phyloP scores from a whole-genome alignment of 2,888 invertebrate genomes.

The Habroteleia sp. region DNA sequence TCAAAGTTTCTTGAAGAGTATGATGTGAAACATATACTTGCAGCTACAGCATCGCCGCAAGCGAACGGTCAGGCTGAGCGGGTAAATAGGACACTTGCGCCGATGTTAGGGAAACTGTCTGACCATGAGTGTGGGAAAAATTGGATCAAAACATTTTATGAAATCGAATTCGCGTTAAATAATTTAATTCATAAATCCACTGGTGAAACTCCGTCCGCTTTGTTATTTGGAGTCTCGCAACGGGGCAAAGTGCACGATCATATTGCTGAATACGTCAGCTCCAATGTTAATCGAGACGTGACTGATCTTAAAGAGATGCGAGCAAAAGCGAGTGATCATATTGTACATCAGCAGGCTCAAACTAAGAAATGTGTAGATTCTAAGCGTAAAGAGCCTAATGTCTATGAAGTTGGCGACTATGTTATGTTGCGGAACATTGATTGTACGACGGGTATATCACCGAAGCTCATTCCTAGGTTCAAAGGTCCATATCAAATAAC shows the following conservation, averaged over 20 bases:
- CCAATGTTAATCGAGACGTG: background rate
- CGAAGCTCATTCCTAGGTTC: slow-evolving; percentile 64
- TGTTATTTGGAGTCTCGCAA: background rate
- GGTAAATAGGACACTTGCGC: slow-evolving; percentile 6
- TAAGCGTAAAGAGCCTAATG: slow-evolving; percentile 21
- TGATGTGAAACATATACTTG: slow-evolving; percentile 9
- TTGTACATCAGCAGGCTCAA: slow-evolving; percentile 9
- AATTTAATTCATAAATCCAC: slow-evolving; percentile 3
- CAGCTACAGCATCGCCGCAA: slow-evolving; percentile 23
- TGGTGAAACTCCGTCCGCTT: background rate
- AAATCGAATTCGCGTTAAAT: slow-evolving; percentile 18
- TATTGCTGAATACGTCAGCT: background rate
- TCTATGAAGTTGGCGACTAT: slow-evolving; percentile 51
- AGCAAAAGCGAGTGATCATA: slow-evolving; percentile 5
- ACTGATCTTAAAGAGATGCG: background rate
- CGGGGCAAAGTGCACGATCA: background rate
- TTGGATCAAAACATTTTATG: background rate
- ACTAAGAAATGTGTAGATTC: slow-evolving; percentile 14
- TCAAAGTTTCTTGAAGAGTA: slow-evolving; percentile 4
- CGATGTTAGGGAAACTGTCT: slow-evolving; percentile 17
- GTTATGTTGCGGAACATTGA: slow-evolving; percentile 42
- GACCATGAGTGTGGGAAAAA: slow-evolving; percentile 1
- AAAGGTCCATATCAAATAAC: slow-evolving; percentile 63
- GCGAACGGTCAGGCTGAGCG: slow-evolving; percentile 31
- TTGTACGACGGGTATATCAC: slow-evolving; percentile 42